Percentiles rank a stretch among this genome's conserved stretches.
These are phyloP conservation scores for Caranx melampygus DNA, from an alignment of 2,113 vertebrate genomes.

Conservation along the genomic window DNA sequence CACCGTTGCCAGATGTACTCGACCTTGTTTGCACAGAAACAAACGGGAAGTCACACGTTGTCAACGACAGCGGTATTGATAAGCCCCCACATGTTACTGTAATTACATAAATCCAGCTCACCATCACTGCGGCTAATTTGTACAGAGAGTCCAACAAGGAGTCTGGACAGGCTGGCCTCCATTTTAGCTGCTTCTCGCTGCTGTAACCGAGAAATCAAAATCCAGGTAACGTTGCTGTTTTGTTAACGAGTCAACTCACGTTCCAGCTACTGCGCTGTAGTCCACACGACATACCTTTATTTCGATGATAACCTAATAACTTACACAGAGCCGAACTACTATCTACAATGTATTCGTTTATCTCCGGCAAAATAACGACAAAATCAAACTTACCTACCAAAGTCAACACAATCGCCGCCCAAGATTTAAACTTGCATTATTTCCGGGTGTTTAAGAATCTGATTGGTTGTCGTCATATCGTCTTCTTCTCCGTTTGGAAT, in stretches of 20 bases:
- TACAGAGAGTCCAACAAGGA: slow-evolving; percentile 70
- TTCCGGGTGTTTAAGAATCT: slow-evolving; percentile 30
- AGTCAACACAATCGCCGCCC: slow-evolving; percentile 31
- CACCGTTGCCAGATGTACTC: slow-evolving; percentile 78
- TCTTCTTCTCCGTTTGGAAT: slow-evolving; percentile 34
- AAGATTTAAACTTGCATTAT: slow-evolving; percentile 63
- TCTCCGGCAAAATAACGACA: neutral
- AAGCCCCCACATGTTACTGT: neutral
- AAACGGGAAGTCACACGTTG: neutral
- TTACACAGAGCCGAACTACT: fast-evolving
- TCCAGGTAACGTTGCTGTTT: neutral
- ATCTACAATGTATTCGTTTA: neutral
- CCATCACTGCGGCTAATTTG: slow-evolving; percentile 81
- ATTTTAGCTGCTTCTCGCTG: slow-evolving; percentile 33
- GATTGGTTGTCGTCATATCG: slow-evolving; percentile 56
- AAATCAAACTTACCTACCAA: neutral
- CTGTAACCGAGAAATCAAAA: neutral
- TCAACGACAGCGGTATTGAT: neutral
- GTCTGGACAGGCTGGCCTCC: slow-evolving; percentile 54
- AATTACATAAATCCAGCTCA: slow-evolving; percentile 38
- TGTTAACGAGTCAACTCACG: neutral
- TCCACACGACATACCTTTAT: neutral
- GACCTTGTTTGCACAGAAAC: slow-evolving; percentile 63
- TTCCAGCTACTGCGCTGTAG: no score
- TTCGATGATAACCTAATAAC: neutral